phyloP scores from a whole-genome alignment of 2,888 invertebrate genomes.

The Drosophila differens region DNA sequence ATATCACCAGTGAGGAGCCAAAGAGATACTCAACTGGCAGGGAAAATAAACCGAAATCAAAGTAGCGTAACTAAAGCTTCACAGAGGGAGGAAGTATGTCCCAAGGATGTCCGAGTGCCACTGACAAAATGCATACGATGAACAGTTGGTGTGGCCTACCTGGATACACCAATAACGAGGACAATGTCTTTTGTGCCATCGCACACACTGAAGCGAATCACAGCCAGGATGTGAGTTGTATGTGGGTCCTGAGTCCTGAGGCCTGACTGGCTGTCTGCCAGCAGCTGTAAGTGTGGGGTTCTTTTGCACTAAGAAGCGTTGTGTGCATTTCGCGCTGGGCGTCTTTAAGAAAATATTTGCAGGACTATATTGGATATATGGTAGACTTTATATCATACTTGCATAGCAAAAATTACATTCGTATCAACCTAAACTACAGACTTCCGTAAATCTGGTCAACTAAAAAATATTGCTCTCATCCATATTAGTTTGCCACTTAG shows the following conservation, averaged over 20 bases:
- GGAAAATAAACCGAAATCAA: slow-evolving; percentile 66
- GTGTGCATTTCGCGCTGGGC: background rate
- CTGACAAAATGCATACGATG: slow-evolving; percentile 42
- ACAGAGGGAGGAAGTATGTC: slow-evolving; percentile 32
- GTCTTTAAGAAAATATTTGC: slow-evolving; percentile 15
- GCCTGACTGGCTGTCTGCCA: slow-evolving; percentile 17
- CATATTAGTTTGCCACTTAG: background rate
- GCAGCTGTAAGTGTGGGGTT: slow-evolving; percentile 24
- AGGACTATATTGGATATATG: background rate
- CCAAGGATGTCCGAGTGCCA: slow-evolving; percentile 50
- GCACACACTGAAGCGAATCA: slow-evolving; percentile 51
- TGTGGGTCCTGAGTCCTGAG: slow-evolving; percentile 34
- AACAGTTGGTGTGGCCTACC: slow-evolving; percentile 48
- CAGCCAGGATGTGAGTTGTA: slow-evolving; percentile 46
- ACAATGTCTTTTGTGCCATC: slow-evolving; percentile 63
- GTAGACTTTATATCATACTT: background rate
- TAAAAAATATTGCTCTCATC: background rate
- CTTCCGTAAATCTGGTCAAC: background rate
- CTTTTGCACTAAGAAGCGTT: background rate
- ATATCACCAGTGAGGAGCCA: slow-evolving; percentile 18
- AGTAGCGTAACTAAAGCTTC: slow-evolving; percentile 77
- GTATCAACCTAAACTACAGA: background rate
- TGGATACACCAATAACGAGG: slow-evolving; percentile 39
- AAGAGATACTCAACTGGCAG: slow-evolving; percentile 22
- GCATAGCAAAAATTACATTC: background rate